A percentile compares a stretch with the other conserved stretches of the same genome.
Conservation (phyloP, 1,140 invertebrate species). For the Diploscapter pachys region DNA sequence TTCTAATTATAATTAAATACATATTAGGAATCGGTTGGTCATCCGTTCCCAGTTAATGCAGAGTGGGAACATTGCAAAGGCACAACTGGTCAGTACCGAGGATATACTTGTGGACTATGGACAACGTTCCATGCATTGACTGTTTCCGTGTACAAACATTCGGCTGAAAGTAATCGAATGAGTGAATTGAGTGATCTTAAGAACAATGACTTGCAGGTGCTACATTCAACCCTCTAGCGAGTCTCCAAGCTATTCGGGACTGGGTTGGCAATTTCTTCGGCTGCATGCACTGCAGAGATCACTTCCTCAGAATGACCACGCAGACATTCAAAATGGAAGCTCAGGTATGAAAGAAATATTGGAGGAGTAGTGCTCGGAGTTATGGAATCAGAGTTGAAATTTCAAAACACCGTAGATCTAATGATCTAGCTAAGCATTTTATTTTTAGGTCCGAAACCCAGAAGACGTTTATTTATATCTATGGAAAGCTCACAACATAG, state of each 20-base stretch:
- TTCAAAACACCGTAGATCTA: not conserved
- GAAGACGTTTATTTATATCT: constrained; percentile 42
- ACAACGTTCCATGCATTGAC: constrained; percentile 85
- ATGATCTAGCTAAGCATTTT: not conserved
- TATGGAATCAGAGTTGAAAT: not conserved
- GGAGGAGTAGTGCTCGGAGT: not conserved
- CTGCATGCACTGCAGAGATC: constrained; percentile 39
- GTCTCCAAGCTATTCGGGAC: constrained; percentile 37
- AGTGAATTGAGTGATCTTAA: not conserved
- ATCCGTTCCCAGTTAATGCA: constrained; percentile 35
- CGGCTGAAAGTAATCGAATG: constrained; percentile 24
- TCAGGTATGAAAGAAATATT: constrained; percentile 10
- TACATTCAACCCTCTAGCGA: constrained; percentile 29
- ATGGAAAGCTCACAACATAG: constrained; percentile 44
- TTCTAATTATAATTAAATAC: not conserved
- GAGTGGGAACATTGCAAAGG: constrained; percentile 62
- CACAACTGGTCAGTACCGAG: constrained; percentile 70
- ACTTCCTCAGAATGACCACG: constrained; percentile 43
- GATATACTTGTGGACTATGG: constrained; percentile 91
- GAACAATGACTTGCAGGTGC: constrained; percentile 23
- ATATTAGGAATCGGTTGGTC: constrained; percentile 22
- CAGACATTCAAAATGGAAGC: constrained; percentile 42
- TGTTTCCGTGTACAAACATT: constrained; percentile 67
- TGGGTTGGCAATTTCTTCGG: constrained; percentile 45
- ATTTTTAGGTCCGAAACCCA: constrained; percentile 30